Evolutionary conservation across 2,113 vertebrate genomes (phyloP), one percentile per base, ranked within the genome.

Genomic region (Hyaena hyaena): DNA sequence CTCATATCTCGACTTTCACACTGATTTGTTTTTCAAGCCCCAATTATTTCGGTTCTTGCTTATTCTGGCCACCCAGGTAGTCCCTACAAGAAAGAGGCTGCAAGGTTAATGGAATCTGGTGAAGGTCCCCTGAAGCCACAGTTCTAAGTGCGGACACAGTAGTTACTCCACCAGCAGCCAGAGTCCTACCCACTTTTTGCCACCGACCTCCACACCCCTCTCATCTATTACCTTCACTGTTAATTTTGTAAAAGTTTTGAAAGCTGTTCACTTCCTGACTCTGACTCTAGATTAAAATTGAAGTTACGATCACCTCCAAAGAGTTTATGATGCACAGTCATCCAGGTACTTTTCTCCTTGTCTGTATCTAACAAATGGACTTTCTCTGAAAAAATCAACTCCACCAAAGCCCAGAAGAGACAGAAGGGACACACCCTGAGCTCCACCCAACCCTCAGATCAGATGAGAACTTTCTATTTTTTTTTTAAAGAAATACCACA

Each of bases 361-460:
- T 95, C 45, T 87, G 7, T 74, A 45, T 82, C 19, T 76, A 95
- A 93, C 86, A 96, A 74, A 93, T 77, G 26, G 7, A 77, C 58
- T 94, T 97, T 39, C 50, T 88, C 65, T 82, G 82, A 93, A 97
- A 80, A 93, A 79, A 88, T 24, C 1, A 45, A 84, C 93, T 91
- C 35, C 33, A 97, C 55, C 69, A 94, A 85, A 96, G 95, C 74
- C 61, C 85, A 97, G 79, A 95, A 97, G 43, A 97, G 71, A 94
- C 45, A 95, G 48, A 85, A 88, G 7, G 89, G 90, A 83, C 90
- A 97, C 68, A 93, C 68, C 95, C 91, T 94, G 68, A 65, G 65
- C 83, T 86, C 95, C 85, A 97, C 95, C 92, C 95, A 97, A 66
- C n/a, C 28, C 35, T 96, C 63, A 95, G 90, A 94, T 98, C 95